Percentiles rank a stretch among this genome's conserved stretches.
phyloP scores from a whole-genome alignment of 1,140 invertebrate genomes.

The Steinernema khuongi region DNA sequence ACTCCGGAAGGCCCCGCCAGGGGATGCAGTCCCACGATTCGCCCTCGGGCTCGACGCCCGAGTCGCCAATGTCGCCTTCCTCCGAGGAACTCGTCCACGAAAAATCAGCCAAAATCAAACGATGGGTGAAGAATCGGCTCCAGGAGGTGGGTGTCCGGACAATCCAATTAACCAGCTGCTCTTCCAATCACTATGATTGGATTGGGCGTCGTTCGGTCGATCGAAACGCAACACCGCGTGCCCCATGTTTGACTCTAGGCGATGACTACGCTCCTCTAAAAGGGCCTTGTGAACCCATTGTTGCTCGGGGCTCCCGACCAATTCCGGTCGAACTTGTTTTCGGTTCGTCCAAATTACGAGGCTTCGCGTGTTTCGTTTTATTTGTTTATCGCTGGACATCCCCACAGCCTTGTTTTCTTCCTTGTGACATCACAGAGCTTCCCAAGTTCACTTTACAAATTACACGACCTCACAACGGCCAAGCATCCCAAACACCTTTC shows the following conservation, averaged over 20 bases:
- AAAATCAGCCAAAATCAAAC: slow-evolving; percentile 40
- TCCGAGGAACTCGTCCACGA: slow-evolving; percentile 34
- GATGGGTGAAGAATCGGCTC: slow-evolving; percentile 41
- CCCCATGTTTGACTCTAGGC: neutral
- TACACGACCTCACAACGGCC: neutral
- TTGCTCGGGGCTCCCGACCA: neutral
- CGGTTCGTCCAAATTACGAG: too few relatives aligned
- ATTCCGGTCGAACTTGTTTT: too few relatives aligned
- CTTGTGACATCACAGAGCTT: neutral
- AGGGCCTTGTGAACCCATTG: neutral
- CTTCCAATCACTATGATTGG: slow-evolving; percentile 8
- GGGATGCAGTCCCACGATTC: slow-evolving; percentile 9
- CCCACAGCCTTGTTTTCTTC: too few relatives aligned
- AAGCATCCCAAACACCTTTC: neutral
- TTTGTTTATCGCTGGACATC: too few relatives aligned
- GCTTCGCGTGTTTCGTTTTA: too few relatives aligned
- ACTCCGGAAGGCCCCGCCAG: slow-evolving; percentile 1
- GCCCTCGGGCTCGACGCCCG: slow-evolving; percentile 29
- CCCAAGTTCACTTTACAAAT: neutral
- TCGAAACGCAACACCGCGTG: neutral
- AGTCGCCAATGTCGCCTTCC: slow-evolving; percentile 20
- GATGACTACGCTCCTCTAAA: neutral
- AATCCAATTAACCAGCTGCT: slow-evolving; percentile 15
- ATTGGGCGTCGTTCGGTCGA: neutral
- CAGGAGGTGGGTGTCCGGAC: slow-evolving; percentile 33